A percentile compares a stretch with the other conserved stretches of the same genome.
These are phyloP conservation scores for Coptodon rendalli DNA, from an alignment of 2,113 vertebrate genomes.

Conservation along the genomic window DNA sequence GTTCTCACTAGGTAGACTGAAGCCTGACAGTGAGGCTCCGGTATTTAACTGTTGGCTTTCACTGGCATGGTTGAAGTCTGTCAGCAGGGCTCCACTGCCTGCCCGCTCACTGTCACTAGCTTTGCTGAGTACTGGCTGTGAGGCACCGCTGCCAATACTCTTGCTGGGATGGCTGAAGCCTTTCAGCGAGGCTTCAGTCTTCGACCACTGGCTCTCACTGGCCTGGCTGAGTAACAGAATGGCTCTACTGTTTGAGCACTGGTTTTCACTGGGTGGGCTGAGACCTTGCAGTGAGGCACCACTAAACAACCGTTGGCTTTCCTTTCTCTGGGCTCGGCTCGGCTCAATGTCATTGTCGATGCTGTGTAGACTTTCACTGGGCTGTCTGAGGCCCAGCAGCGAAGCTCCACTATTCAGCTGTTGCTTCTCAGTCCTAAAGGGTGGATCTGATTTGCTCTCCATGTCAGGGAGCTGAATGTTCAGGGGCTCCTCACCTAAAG, in stretches of 20 bases:
- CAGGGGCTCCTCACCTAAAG: background rate
- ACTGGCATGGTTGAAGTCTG: background rate
- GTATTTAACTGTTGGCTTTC: background rate
- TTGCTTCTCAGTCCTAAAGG: background rate
- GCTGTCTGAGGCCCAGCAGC: background rate
- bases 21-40: background rate
- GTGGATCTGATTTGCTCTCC: background rate
- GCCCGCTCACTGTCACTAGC: background rate
- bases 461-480: background rate
- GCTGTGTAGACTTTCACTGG: background rate
- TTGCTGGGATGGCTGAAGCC: background rate
- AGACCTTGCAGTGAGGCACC: background rate
- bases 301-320: background rate
- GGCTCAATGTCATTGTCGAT: background rate
- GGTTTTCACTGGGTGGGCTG: background rate
- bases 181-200: background rate
- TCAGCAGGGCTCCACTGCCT: background rate
- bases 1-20: background rate
- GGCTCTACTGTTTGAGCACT: too few relatives aligned
- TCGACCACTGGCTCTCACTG: background rate
- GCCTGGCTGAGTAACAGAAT: fast-evolving
- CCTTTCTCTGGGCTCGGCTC: fast-evolving
- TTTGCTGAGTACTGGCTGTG: background rate
- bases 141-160: background rate
- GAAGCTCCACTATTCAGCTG: background rate